Evolutionary conservation across 1,140 invertebrate genomes (phyloP).

Genomic region (Drosophila nigromelanica): DNA sequence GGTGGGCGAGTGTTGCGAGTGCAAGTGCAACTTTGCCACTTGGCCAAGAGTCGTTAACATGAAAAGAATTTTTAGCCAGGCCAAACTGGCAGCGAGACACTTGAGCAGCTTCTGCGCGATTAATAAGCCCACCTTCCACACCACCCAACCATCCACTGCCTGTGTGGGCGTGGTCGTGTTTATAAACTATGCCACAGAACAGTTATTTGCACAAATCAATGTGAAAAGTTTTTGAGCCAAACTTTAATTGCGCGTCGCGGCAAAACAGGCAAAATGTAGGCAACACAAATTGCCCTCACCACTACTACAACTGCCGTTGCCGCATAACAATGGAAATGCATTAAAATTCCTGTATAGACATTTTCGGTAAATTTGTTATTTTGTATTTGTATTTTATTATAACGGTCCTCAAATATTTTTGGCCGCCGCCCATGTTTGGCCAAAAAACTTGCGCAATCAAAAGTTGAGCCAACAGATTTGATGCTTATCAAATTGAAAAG

Average conservation of each 20-base stretch:
- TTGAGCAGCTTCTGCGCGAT: slow-evolving; percentile 31
- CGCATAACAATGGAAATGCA: slow-evolving; percentile 70
- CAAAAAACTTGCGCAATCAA: slow-evolving; percentile 76
- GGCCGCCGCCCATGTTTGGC: slow-evolving; percentile 13
- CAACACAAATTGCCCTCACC: slow-evolving; percentile 18
- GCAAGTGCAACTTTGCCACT: slow-evolving; percentile 38
- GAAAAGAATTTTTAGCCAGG: slow-evolving; percentile 52
- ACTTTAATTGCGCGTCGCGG: slow-evolving; percentile 69
- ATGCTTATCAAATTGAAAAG: slow-evolving; percentile 81
- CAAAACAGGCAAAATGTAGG: slow-evolving; percentile 7
- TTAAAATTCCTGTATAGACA: slow-evolving; percentile 60
- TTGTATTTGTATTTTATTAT: slow-evolving; percentile 39
- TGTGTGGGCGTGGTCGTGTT: slow-evolving; percentile 24
- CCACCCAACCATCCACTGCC: neutral
- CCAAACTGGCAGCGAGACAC: slow-evolving; percentile 27
- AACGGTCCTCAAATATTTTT: slow-evolving; percentile 61
- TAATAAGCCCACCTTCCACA: slow-evolving; percentile 44
- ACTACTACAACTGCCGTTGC: neutral
- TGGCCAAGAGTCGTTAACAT: slow-evolving; percentile 69
- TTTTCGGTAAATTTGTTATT: slow-evolving; percentile 20
- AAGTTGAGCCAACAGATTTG: slow-evolving; percentile 67
- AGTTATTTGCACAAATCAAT: slow-evolving; percentile 76
- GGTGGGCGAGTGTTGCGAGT: neutral
- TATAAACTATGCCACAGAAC: slow-evolving; percentile 67
- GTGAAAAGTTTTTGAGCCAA: slow-evolving; percentile 64